Conservation (phyloP, 2,797 vertebrate genomes). For the Clamator glandarius region DNA sequence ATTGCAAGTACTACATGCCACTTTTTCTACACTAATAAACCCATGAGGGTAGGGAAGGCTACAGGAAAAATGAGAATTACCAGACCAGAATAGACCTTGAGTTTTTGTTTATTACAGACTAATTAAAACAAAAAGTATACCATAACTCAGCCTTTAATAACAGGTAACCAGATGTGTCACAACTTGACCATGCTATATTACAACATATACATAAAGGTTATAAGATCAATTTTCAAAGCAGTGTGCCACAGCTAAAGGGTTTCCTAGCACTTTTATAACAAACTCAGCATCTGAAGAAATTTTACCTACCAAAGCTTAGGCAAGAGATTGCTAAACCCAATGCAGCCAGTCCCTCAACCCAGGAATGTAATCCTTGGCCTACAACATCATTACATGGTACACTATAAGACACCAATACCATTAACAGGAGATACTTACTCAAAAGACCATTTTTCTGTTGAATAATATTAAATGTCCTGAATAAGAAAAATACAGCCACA, state of each 20-base stretch:
- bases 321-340: constrained; percentile 45
- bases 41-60: constrained; percentile 63
- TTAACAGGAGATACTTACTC: background rate
- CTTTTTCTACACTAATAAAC: constrained; percentile 74
- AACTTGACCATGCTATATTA: constrained; percentile 62
- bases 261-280: constrained; percentile 65
- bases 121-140: constrained; percentile 78
- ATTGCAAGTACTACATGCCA: background rate
- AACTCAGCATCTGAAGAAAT: constrained; percentile 60
- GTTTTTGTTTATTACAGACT: constrained; percentile 76
- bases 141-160: constrained; percentile 76
- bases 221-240: constrained; percentile 68
- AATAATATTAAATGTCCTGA: background rate
- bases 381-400: background rate
- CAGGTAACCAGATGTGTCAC: constrained; percentile 75
- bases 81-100: constrained; percentile 74
- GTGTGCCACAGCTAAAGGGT: constrained; percentile 44
- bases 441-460: background rate
- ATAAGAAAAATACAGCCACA: background rate
- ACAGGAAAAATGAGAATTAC: constrained; percentile 74
- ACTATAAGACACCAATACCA: background rate
- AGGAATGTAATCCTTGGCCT: constrained; percentile 34
- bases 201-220: constrained; percentile 65
- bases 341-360: background rate
- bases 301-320: constrained; percentile 49